A percentile compares a stretch with the other conserved stretches of the same genome.
These are phyloP conservation scores for Ramazzottius varieornatus DNA, from an alignment of 2,888 invertebrate genomes.

Conservation along the genomic window DNA sequence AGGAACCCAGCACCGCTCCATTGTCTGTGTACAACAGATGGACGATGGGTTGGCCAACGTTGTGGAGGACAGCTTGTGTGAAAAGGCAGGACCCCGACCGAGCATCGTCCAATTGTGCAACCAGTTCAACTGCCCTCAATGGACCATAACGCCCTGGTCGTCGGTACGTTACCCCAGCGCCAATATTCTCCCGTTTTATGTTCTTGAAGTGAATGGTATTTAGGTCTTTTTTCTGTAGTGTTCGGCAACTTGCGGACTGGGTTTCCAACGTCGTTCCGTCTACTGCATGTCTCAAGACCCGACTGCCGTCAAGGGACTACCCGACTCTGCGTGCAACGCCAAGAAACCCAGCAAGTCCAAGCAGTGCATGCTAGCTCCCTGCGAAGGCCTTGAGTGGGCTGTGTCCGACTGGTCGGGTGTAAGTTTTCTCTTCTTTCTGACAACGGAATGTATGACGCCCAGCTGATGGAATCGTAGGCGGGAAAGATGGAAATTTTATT, in stretches of 20 bases:
- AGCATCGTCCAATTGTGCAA: constrained; percentile 13
- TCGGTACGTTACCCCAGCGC: constrained; percentile 41
- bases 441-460: too few species aligned
- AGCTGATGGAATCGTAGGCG: too few species aligned
- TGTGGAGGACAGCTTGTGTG: constrained; percentile 47
- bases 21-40: constrained; percentile 53
- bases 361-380: constrained; percentile 40
- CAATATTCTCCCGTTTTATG: background rate
- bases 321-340: constrained; percentile 34
- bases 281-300: constrained; percentile 18
- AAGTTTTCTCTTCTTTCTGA: constrained; percentile 23
- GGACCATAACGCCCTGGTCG: constrained; percentile 68
- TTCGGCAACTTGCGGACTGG: constrained; percentile 44
- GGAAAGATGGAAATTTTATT: background rate
- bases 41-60: constrained; percentile 42
- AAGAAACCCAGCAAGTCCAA: constrained; percentile 43
- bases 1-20: constrained; percentile 23
- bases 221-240: constrained; percentile 37
- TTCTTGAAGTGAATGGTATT: too few species aligned
- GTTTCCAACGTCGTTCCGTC: constrained; percentile 21
- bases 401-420: constrained; percentile 64
- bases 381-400: constrained; percentile 74
- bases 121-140: constrained; percentile 47
- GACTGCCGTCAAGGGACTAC: constrained; percentile 29
- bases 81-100: constrained; percentile 38